Percentiles rank a stretch among this genome's conserved stretches.
Evolutionary conservation across 2,888 invertebrate species (phyloP).

Genomic region (Metallyticus violacea): DNA sequence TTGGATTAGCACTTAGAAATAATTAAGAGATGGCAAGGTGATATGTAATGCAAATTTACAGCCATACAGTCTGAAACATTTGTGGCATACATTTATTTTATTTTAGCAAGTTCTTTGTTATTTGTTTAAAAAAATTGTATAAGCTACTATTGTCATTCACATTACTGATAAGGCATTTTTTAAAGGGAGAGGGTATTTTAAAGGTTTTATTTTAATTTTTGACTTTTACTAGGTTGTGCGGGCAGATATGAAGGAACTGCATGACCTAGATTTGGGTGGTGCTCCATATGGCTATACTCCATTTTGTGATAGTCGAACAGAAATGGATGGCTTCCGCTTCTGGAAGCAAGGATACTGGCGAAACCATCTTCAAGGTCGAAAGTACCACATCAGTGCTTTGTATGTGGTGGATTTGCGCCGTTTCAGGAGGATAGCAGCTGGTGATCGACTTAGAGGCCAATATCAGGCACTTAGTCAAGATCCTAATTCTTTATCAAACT

Average conservation of each 20-base stretch:
- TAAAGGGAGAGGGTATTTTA: too few species aligned
- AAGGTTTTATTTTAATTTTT: too few species aligned
- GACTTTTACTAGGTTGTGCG: slow-evolving; percentile 70
- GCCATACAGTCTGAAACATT: too few species aligned
- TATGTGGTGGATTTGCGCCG: slow-evolving; percentile 97
- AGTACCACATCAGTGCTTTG: slow-evolving; percentile 93
- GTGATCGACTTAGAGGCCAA: slow-evolving; percentile 95
- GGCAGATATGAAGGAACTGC: slow-evolving; percentile 88
- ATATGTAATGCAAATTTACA: too few species aligned
- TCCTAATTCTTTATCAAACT: slow-evolving; percentile 96
- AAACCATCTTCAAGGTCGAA: slow-evolving; percentile 91
- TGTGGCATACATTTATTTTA: too few species aligned
- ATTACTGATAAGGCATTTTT: too few species aligned
- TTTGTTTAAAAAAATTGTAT: too few species aligned
- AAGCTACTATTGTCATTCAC: too few species aligned
- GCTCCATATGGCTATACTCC: slow-evolving; percentile 98
- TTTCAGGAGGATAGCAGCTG: slow-evolving; percentile 96
- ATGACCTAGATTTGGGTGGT: slow-evolving; percentile 87
- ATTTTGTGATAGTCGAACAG: slow-evolving; percentile 94
- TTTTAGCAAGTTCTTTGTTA: too few species aligned
- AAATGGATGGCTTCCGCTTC: slow-evolving; percentile 99
- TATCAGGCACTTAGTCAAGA: slow-evolving; percentile 99
- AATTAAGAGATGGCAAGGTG: too few species aligned
- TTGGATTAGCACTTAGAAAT: too few species aligned
- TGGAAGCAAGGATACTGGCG: slow-evolving; percentile 99